A percentile compares a stretch with the other conserved stretches of the same genome.
These are phyloP conservation scores for Atta colombica DNA, from an alignment of 1,140 invertebrate genomes.

Conservation along the genomic window DNA sequence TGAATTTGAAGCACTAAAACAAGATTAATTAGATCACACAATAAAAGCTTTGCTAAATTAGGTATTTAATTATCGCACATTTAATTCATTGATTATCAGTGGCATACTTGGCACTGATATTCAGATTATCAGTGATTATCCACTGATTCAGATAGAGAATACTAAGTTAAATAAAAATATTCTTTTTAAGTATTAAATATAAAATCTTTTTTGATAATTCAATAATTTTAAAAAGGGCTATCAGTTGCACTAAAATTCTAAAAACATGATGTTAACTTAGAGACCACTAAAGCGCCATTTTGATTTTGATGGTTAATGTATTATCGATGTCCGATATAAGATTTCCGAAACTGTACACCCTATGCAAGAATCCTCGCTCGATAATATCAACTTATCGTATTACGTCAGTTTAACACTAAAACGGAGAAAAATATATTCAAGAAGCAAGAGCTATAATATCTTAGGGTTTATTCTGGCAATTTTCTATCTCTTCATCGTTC, in stretches of 20 bases:
- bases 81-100: no score
- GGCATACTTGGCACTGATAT: no score
- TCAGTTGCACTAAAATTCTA: not conserved
- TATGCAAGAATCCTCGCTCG: slow-evolving; percentile 31
- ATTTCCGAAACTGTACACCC: slow-evolving; percentile 63
- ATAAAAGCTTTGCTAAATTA: no score
- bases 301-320: slow-evolving; percentile 64
- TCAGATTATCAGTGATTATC: no score
- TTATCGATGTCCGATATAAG: slow-evolving; percentile 68
- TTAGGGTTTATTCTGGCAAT: slow-evolving; percentile 30
- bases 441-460: not conserved
- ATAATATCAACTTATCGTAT: slow-evolving; percentile 73
- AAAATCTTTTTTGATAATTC: not conserved
- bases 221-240: not conserved
- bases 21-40: no score
- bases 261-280: not conserved
- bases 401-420: slow-evolving; percentile 82
- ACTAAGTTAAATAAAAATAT: no score
- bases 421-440: slow-evolving; percentile 79
- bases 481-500: slow-evolving; percentile 27
- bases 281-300: slow-evolving; percentile 5
- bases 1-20: no score
- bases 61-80: no score
- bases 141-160: no score
- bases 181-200: not conserved